Evolutionary conservation across 2,113 vertebrate genomes (phyloP).

Genomic region (Syngnathus typhle): DNA sequence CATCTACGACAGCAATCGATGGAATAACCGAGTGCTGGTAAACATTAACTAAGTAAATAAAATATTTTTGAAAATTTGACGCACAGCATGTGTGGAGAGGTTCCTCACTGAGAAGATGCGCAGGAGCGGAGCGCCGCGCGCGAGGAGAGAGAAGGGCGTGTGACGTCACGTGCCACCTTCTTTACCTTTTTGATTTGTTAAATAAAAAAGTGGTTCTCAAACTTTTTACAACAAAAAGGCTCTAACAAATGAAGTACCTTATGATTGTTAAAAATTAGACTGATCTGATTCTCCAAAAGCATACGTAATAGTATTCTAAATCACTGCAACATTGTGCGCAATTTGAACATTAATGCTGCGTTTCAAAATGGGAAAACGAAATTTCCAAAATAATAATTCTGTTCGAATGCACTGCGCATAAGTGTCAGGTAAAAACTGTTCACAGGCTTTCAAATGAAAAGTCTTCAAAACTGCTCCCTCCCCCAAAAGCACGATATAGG

Average conservation of each 20-base stretch:
- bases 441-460: neutral
- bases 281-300: neutral
- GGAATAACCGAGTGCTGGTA: neutral
- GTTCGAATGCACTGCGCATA: no score
- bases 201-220: neutral
- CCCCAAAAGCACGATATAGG: no score
- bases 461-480: no score
- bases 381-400: no score
- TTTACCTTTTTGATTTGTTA: neutral
- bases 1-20: neutral
- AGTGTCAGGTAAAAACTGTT: no score
- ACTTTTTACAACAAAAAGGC: neutral
- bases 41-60: neutral
- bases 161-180: constrained; percentile 5
- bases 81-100: neutral
- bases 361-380: no score
- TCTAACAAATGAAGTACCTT: neutral
- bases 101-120: neutral
- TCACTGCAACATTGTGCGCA: no score
- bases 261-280: neutral
- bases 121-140: neutral
- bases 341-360: no score
- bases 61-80: neutral
- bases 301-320: no score
- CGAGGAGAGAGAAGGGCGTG: neutral